These are phyloP conservation scores for Chelmon rostratus DNA, from an alignment of 2,797 vertebrate genomes.

Conservation along the genomic window DNA sequence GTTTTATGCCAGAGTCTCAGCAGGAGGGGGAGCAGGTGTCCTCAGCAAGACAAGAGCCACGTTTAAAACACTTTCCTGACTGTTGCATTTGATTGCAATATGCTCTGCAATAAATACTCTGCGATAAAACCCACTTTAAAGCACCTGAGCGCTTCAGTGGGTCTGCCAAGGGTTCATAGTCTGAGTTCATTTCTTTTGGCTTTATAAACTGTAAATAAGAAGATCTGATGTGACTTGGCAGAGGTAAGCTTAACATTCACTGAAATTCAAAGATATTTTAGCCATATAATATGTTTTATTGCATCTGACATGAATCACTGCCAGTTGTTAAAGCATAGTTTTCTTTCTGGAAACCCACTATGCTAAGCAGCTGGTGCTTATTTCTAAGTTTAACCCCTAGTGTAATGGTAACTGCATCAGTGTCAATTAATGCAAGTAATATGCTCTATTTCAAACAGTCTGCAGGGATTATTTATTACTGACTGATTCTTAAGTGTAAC, in stretches of 20 bases:
- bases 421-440: neutral
- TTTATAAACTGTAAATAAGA: slow-evolving; percentile 5
- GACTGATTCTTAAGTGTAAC: neutral
- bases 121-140: slow-evolving; percentile 12
- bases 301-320: neutral
- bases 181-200: neutral
- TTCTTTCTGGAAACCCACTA: neutral
- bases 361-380: neutral
- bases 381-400: neutral
- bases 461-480: neutral
- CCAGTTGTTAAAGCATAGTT: neutral
- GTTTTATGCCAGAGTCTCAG: slow-evolving; percentile 19
- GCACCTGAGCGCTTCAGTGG: slow-evolving; percentile 8
- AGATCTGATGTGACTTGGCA: neutral
- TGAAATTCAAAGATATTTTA: neutral
- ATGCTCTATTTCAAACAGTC: neutral
- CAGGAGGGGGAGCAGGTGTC: slow-evolving; percentile 29
- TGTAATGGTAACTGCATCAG: neutral
- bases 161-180: neutral
- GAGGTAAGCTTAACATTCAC: neutral
- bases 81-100: slow-evolving; percentile 12
- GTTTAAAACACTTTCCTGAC: slow-evolving; percentile 11
- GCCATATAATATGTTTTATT: neutral
- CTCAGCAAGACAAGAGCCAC: slow-evolving; percentile 18
- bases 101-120: slow-evolving; percentile 1